These are phyloP conservation scores for Cromileptes altivelis DNA, from an alignment of 2,113 vertebrate species.

Conservation along the genomic window DNA sequence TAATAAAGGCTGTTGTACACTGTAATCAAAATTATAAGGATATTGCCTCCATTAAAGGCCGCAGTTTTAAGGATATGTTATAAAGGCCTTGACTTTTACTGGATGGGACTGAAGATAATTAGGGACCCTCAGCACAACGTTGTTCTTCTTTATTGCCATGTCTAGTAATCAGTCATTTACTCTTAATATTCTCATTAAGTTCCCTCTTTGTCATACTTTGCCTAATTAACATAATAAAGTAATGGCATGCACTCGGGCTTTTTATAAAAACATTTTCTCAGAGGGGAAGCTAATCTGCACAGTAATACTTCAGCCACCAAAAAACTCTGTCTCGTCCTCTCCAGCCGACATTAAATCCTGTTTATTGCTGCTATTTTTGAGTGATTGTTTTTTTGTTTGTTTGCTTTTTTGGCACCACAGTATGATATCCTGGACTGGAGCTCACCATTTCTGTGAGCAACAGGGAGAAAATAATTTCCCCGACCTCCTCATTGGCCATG, in stretches of 20 bases:
- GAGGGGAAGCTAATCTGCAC: constrained; percentile 23
- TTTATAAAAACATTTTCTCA: neutral
- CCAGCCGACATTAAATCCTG: constrained; percentile 35
- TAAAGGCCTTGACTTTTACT: constrained; percentile 12
- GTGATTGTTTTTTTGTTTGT: neutral
- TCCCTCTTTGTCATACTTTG: constrained; percentile 43
- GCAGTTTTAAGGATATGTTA: neutral
- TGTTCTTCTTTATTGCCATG: constrained; percentile 19
- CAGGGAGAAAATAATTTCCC: constrained; percentile 67
- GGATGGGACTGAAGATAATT: constrained; percentile 25
- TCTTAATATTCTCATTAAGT: constrained; percentile 35
- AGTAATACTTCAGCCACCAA: constrained; percentile 30
- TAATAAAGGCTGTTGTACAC: neutral
- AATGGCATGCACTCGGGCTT: constrained; percentile 11
- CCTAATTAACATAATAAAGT: constrained; percentile 45
- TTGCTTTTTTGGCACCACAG: constrained; percentile 28
- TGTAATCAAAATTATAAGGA: constrained; percentile 2
- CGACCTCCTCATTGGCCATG: constrained; percentile 56
- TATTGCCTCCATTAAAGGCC: neutral
- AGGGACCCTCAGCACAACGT: constrained; percentile 30
- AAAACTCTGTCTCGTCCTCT: constrained; percentile 21
- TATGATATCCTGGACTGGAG: constrained; percentile 20
- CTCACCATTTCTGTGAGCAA: constrained; percentile 16
- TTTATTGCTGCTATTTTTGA: constrained; percentile 38
- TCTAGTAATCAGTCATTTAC: constrained; percentile 38